Evolutionary conservation across 2,888 invertebrate genomes (phyloP).

Genomic region (Cosmopolites sordidus): DNA sequence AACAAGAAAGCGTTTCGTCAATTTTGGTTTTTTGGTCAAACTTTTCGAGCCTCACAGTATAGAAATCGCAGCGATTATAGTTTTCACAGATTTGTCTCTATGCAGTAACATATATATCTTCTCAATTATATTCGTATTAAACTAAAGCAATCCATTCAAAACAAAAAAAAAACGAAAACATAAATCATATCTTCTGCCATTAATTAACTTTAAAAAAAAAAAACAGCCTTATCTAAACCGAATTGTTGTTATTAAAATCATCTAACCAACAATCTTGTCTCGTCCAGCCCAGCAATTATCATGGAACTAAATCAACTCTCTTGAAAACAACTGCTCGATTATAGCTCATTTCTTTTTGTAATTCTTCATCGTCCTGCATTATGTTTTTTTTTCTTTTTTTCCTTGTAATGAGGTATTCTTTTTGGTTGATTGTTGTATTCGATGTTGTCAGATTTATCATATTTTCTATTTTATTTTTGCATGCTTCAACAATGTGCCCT

Average conservation of each 20-base stretch:
- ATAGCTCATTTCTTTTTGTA: conserved; percentile 14
- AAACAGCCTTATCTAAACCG: conserved; percentile 9
- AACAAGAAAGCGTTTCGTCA: too few species aligned
- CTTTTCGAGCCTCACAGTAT: too few species aligned
- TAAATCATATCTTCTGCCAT: conserved; percentile 2
- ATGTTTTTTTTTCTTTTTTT: conserved; percentile 10
- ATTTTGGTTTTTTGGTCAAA: too few species aligned
- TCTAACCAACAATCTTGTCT: conserved; percentile 12
- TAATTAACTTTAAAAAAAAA: conserved; percentile 6
- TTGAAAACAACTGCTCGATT: conserved; percentile 8
- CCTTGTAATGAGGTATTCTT: conserved; percentile 7
- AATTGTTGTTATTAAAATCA: conserved; percentile 12
- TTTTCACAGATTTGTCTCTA: too few species aligned
- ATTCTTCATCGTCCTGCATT: conserved; percentile 3
- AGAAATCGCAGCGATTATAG: too few species aligned
- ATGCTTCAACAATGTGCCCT: too few species aligned
- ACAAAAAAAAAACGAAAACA: conserved; percentile 2
- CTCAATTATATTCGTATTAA: conserved; percentile 1
- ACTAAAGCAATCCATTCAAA: neutral
- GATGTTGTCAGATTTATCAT: conserved; percentile 3
- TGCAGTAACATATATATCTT: neutral
- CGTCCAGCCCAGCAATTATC: conserved; percentile 8
- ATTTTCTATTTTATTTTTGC: too few species aligned
- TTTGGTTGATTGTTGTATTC: neutral
- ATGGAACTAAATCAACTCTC: conserved; percentile 8